A percentile compares a stretch with the other conserved stretches of the same genome.
These are phyloP conservation scores for Standfussiana lucernea DNA, from an alignment of 2,888 invertebrate genomes.

Conservation along the genomic window DNA sequence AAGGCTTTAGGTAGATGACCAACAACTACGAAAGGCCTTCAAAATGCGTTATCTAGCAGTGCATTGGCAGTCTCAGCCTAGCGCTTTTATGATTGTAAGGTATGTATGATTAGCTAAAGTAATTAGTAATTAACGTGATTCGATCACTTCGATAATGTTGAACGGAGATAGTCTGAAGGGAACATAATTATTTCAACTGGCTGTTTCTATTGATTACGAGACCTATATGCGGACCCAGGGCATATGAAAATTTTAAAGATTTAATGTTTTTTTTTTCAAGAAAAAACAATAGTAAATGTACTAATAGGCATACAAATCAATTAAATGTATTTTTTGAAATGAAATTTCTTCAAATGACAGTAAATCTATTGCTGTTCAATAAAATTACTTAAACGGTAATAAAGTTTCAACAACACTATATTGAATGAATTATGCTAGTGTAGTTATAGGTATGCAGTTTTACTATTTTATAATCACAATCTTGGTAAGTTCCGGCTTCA, in stretches of 20 bases:
- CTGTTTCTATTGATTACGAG: background rate
- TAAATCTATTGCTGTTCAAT: background rate
- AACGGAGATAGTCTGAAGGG: conserved; percentile 17
- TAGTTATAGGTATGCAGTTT: background rate
- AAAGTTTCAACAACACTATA: background rate
- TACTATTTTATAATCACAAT: background rate
- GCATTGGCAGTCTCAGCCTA: conserved; percentile 5
- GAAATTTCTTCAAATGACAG: background rate
- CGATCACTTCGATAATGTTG: conserved; percentile 11
- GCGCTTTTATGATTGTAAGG: conserved; percentile 37
- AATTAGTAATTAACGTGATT: conserved; percentile 45
- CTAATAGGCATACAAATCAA: background rate
- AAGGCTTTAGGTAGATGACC: background rate
- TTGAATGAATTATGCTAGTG: background rate
- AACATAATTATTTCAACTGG: background rate
- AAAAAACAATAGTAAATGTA: background rate
- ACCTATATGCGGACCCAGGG: no score
- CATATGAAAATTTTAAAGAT: no score
- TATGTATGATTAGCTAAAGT: conserved; percentile 44
- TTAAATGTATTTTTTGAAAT: background rate
- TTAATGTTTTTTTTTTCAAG: no score
- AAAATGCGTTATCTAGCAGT: conserved; percentile 18
- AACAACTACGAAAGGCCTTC: background rate
- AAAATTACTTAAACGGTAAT: background rate
- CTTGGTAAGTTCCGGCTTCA: background rate